A percentile compares a stretch with the other conserved stretches of the same genome.
These are phyloP conservation scores for Solenodon paradoxus DNA, from an alignment of 2,113 vertebrate genomes.

Conservation along the genomic window DNA sequence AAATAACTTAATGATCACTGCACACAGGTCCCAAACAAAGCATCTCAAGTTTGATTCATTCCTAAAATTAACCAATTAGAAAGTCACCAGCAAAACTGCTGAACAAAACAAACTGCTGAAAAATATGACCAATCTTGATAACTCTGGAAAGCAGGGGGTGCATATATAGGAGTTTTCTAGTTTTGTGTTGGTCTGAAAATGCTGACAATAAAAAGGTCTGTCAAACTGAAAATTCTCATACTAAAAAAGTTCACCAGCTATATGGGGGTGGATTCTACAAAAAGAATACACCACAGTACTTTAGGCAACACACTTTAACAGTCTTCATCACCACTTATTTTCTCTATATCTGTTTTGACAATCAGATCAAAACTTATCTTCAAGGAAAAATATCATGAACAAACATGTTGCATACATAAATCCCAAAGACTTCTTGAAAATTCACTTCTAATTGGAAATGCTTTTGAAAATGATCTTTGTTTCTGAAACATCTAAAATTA, in stretches of 20 bases:
- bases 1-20: background rate
- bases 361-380: background rate
- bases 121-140: background rate
- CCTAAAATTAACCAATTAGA: background rate
- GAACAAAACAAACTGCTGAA: background rate
- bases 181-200: background rate
- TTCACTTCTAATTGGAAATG: background rate
- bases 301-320: background rate
- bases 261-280: background rate
- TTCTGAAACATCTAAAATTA: conserved; percentile 29
- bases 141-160: background rate
- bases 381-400: conserved; percentile 5
- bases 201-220: background rate
- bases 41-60: background rate
- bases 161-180: background rate
- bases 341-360: background rate
- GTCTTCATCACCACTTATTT: background rate
- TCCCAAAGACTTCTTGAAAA: background rate
- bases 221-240: background rate
- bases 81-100: background rate
- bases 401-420: background rate
- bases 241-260: background rate
- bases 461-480: conserved; percentile 33
- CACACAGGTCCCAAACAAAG: background rate
- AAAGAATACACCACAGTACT: background rate